Conservation (phyloP, 2,888 invertebrate species). For the Drosophila neutralis region DNA sequence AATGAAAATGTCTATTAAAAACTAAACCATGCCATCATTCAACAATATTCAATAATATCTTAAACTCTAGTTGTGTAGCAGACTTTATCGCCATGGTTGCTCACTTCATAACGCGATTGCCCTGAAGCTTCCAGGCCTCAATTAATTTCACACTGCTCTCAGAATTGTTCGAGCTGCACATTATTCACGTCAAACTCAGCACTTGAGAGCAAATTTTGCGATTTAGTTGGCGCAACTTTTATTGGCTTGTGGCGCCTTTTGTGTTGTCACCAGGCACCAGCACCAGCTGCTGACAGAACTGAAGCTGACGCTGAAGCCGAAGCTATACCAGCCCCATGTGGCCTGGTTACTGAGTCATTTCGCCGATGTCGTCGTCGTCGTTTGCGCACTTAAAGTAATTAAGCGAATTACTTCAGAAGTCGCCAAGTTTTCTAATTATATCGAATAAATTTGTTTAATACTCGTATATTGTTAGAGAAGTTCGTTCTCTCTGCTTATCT, state of each 20-base stretch:
- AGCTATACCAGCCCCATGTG: slow-evolving; percentile 8
- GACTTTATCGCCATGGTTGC: slow-evolving; percentile 7
- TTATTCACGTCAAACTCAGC: slow-evolving; percentile 65
- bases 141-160: slow-evolving; percentile 61
- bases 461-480: slow-evolving; percentile 45
- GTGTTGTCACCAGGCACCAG: slow-evolving; percentile 42
- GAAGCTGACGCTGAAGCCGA: background rate
- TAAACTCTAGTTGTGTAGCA: background rate
- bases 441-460: slow-evolving; percentile 81
- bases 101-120: slow-evolving; percentile 3
- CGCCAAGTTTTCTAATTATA: slow-evolving; percentile 82
- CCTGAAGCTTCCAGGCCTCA: slow-evolving; percentile 30
- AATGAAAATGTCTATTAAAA: background rate
- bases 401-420: slow-evolving; percentile 81
- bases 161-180: slow-evolving; percentile 40
- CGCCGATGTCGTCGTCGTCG: slow-evolving; percentile 45
- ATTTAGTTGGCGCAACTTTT: slow-evolving; percentile 68
- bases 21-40: background rate
- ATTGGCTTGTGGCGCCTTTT: slow-evolving; percentile 73
- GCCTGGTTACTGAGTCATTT: slow-evolving; percentile 31
- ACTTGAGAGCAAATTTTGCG: slow-evolving; percentile 54
- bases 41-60: background rate
- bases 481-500: slow-evolving; percentile 19
- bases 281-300: slow-evolving; percentile 18
- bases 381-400: slow-evolving; percentile 78